Conservation (phyloP, 2,113 vertebrate genomes). For the Lagopus leucura region DNA sequence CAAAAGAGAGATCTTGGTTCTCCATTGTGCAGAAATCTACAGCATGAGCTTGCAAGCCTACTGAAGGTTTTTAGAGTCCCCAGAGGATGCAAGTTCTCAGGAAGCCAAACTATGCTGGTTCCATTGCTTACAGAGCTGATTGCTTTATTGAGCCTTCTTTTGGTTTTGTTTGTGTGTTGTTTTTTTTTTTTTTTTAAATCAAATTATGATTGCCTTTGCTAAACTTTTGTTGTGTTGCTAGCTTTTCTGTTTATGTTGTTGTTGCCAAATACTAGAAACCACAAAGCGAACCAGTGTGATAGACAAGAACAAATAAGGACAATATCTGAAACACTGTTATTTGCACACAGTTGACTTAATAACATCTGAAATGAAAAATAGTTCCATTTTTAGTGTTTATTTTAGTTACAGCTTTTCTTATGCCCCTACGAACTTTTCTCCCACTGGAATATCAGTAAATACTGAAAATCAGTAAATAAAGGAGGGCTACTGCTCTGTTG, state of each 20-base stretch:
- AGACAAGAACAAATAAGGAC: slow-evolving; percentile 61
- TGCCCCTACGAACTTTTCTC: background rate
- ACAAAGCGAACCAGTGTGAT: slow-evolving; percentile 24
- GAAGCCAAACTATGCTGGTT: background rate
- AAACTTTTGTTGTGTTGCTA: slow-evolving; percentile 27
- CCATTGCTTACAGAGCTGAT: background rate
- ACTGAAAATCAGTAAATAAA: background rate
- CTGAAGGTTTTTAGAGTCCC: background rate
- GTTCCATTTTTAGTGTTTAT: slow-evolving; percentile 30
- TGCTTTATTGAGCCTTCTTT: background rate
- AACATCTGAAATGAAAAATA: slow-evolving; percentile 22
- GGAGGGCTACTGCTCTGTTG: background rate
- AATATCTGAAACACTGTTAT: background rate
- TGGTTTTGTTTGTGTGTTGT: background rate
- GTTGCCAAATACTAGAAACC: slow-evolving; percentile 54
- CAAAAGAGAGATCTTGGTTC: background rate
- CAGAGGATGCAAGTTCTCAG: background rate
- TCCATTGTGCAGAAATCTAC: background rate
- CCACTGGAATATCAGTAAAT: background rate
- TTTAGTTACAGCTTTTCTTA: slow-evolving; percentile 30
- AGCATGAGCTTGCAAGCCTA: background rate
- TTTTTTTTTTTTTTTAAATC: background rate
- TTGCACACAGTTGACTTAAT: slow-evolving; percentile 20
- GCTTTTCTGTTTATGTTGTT: slow-evolving; percentile 25
- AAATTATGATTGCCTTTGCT: background rate